A percentile compares a stretch with the other conserved stretches of the same genome.
Evolutionary conservation across 2,113 vertebrate genomes (phyloP).

Genomic region (Scomber japonicus): DNA sequence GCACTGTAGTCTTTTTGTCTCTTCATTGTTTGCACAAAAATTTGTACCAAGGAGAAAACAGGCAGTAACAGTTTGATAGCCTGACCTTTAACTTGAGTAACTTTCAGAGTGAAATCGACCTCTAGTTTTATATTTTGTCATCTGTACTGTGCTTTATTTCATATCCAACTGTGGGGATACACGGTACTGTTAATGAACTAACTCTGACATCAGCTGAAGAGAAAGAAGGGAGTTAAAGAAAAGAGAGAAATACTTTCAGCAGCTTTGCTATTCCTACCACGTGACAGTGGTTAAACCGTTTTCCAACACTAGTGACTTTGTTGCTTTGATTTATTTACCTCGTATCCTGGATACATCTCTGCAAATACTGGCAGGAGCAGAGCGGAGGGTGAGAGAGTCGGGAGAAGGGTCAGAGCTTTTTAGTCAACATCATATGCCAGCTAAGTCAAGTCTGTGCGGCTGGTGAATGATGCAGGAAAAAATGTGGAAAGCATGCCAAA

Average conservation of each 20-base stretch:
- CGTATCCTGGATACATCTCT: slow-evolving; percentile 69
- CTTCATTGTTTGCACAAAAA: neutral
- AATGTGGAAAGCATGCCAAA: slow-evolving; percentile 26
- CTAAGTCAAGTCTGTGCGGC: slow-evolving; percentile 27
- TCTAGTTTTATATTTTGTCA: neutral
- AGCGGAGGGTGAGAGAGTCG: slow-evolving; percentile 22
- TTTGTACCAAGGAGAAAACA: neutral
- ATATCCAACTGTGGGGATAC: slow-evolving; percentile 6
- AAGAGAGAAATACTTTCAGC: slow-evolving; percentile 28
- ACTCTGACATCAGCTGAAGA: neutral
- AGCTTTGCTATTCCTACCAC: slow-evolving; percentile 28
- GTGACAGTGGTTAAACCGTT: slow-evolving; percentile 25
- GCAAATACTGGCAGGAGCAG: slow-evolving; percentile 43
- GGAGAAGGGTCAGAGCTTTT: slow-evolving; percentile 53
- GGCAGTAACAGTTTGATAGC: no score
- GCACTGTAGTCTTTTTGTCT: neutral
- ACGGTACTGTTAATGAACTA: neutral
- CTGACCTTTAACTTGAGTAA: no score
- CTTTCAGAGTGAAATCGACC: neutral
- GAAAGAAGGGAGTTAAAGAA: neutral
- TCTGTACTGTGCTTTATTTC: neutral
- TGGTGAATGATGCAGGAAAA: slow-evolving; percentile 31
- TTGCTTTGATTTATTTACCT: slow-evolving; percentile 72
- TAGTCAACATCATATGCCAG: slow-evolving; percentile 38
- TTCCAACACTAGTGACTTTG: slow-evolving; percentile 33